A percentile compares a stretch with the other conserved stretches of the same genome.
These are phyloP conservation scores for Chesias legatella DNA, from an alignment of 2,888 invertebrate species.

Conservation along the genomic window DNA sequence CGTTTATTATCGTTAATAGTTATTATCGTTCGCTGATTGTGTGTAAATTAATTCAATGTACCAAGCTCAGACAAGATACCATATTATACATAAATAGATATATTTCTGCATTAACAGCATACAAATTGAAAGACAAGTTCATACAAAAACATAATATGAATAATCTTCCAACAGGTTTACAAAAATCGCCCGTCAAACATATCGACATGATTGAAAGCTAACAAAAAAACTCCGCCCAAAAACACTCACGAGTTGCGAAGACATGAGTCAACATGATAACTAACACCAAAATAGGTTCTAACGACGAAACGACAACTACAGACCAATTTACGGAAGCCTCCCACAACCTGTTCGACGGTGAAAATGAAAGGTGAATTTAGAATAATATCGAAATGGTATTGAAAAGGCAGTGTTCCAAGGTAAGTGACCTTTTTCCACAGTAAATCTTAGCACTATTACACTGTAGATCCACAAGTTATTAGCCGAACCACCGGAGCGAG, in stretches of 20 bases:
- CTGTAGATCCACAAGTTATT: slow-evolving; percentile 71
- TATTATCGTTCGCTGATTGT: slow-evolving; percentile 2
- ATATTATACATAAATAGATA: too few relatives aligned
- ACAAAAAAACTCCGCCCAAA: slow-evolving; percentile 10
- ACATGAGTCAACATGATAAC: slow-evolving; percentile 35
- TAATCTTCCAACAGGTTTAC: slow-evolving; percentile 1
- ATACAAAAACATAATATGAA: slow-evolving; percentile 5
- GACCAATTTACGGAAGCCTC: slow-evolving; percentile 27
- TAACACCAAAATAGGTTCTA: slow-evolving; percentile 37
- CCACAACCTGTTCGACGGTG: slow-evolving; percentile 38
- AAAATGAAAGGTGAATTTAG: slow-evolving; percentile 35
- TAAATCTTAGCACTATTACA: slow-evolving; percentile 72
- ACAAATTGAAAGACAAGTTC: too few relatives aligned
- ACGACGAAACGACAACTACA: slow-evolving; percentile 23
- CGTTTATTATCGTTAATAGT: slow-evolving; percentile 5
- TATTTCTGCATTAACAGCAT: too few relatives aligned
- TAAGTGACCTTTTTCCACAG: slow-evolving; percentile 74
- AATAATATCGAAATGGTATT: slow-evolving; percentile 28
- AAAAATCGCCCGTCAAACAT: slow-evolving; percentile 6
- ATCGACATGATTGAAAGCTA: slow-evolving; percentile 14
- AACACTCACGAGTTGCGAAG: slow-evolving; percentile 24
- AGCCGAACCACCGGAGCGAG: slow-evolving; percentile 70
- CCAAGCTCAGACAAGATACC: slow-evolving; percentile 4
- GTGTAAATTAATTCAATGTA: slow-evolving; percentile 4
- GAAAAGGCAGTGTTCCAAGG: slow-evolving; percentile 47